Base-by-base conservation (phyloP, 2,113 vertebrate genomes). In the Solenodon paradoxus region DNA sequence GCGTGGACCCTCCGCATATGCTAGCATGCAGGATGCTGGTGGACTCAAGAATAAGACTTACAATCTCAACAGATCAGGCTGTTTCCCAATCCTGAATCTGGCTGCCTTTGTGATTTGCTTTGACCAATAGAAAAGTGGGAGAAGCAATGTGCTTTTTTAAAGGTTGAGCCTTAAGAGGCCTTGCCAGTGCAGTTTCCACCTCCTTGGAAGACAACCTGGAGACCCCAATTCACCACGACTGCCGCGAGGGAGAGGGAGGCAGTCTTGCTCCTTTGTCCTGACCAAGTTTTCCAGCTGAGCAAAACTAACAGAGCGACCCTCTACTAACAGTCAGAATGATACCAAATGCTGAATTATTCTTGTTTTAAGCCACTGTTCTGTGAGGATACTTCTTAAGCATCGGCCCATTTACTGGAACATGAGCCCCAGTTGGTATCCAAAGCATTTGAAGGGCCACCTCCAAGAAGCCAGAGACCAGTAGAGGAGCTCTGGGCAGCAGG, bases 401-500 rank as follows among this genome's bases (percentile, higher is more conserved):
- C 55, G 72, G 24, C 15, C 17, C 24, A 24, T 55, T 84, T 85
- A 40, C 17, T 64, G 13, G 24, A 53, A 10, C 32, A 45, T 51
- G 51, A 95, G 13, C 5, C 69, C 35, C 16, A 19, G n/a, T 22
- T 66, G 69, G 71, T 94, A 16, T 13, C 26, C 80, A 51, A 55
- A 20, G 47, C 22, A 63, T 0, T 5, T 30, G 1, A 75, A 90
- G 64, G 22, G 28, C 28, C 71, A 72, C 49, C 26, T 42, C 0
- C 75, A 72, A 78, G 32, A 96, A 90, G 26, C 61, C 53, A 82
- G 55, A 92, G n/a, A 84, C 32, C 51, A 84, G 15, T 4, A n/a
- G 61, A 35, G 28, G 47, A 90, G 7, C 4, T 71, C 10, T 35
- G 63, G 22, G 53, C 17, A 74, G 38, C 26, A 42, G 10, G 32